These are phyloP conservation scores for Lithophane socia DNA, from an alignment of 2,888 invertebrate species.

Conservation along the genomic window DNA sequence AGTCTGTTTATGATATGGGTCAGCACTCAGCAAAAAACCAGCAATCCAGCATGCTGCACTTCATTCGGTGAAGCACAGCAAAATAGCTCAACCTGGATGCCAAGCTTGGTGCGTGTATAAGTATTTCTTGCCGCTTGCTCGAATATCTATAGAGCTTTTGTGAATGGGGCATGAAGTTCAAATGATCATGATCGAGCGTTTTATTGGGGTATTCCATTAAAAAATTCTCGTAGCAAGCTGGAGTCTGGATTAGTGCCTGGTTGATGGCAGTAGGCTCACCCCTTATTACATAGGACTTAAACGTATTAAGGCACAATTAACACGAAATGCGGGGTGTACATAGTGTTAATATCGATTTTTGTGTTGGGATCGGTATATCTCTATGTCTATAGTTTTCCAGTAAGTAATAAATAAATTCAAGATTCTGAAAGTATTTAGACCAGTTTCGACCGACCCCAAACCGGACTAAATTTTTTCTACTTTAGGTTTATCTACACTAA, in stretches of 20 bases:
- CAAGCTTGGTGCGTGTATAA: neutral
- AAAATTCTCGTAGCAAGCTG: neutral
- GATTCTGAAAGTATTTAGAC: neutral
- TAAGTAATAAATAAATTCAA: neutral
- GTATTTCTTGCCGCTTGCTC: neutral
- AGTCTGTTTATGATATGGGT: neutral
- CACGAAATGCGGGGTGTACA: too few relatives aligned
- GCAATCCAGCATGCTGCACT: neutral
- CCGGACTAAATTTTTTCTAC: neutral
- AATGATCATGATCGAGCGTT: too few relatives aligned
- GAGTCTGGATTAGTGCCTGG: neutral
- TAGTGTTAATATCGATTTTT: neutral
- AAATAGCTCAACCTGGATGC: neutral
- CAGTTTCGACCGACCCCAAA: neutral
- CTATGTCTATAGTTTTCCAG: neutral
- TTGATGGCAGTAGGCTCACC: neutral
- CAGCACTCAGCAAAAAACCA: neutral
- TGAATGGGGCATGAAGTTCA: neutral
- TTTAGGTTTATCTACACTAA: neutral
- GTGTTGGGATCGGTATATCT: neutral
- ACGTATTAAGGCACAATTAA: too few relatives aligned
- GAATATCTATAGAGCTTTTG: conserved; percentile 9
- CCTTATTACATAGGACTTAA: neutral
- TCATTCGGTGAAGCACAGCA: neutral
- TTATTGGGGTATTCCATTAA: neutral